Evolutionary conservation across 2,113 vertebrate genomes (phyloP).

Genomic region (Ameiurus melas): DNA sequence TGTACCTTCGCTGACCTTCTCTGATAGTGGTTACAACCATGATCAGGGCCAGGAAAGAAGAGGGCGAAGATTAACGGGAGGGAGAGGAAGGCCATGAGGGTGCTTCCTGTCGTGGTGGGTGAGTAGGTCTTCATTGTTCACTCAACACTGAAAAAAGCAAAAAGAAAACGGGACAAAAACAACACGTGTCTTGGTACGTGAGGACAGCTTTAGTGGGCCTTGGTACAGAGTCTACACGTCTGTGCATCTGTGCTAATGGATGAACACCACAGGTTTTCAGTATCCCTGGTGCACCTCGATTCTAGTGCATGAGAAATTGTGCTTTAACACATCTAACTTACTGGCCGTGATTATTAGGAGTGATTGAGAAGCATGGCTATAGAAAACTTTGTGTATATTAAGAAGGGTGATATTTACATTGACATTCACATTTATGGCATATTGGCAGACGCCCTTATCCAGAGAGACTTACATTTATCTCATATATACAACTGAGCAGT

Average conservation of each 20-base stretch:
- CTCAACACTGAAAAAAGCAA: not conserved
- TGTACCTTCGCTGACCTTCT: constrained; percentile 70
- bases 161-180: not conserved
- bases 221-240: not conserved
- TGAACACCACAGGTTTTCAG: not conserved
- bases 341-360: not conserved
- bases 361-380: not conserved
- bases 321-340: not conserved
- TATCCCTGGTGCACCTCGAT: not conserved
- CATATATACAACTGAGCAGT: no score
- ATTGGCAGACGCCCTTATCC: no score
- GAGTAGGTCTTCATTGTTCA: constrained; percentile 59
- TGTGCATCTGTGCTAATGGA: not conserved
- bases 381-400: not conserved
- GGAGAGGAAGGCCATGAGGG: constrained; percentile 93
- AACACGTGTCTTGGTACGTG: not conserved
- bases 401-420: not conserved
- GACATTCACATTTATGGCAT: no score
- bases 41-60: constrained; percentile 62
- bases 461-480: no score
- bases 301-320: not conserved
- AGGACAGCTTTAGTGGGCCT: not conserved
- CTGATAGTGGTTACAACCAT: constrained; percentile 67
- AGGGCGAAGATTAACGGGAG: constrained; percentile 84
- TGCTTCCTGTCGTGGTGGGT: constrained; percentile 92